Base-by-base conservation (phyloP, 2,888 invertebrate species). In the Drosophila cracens region DNA sequence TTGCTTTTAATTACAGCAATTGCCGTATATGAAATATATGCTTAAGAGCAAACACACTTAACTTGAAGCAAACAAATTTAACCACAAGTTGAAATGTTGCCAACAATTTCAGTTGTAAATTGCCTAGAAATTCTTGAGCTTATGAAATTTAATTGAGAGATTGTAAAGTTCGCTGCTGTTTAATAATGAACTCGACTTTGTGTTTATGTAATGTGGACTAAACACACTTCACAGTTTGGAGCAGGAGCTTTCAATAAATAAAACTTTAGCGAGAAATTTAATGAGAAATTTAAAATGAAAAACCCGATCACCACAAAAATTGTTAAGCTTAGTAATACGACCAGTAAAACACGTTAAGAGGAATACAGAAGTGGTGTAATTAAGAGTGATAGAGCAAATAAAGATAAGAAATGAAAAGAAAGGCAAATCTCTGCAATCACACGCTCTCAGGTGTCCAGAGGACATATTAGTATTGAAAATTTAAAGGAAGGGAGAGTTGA, bases 1-100 rank as follows among this genome's bases (percentile, higher is more conserved):
- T 66, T 67, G 43, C 43, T 67, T 67, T 67, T 53, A 46, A 52
- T 67, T 52, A 49, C 49, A 25, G 43, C 36, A 65, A 65, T 65
- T 65, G 34, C 40, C 40, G 40, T 40, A 18, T 21, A 34, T 52
- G 43, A 46, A 43, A 43, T 53, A 34, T 53, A 7, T 16, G 31
- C 33, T 16, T 33, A 38, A 48, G 38, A 40, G 25, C 38, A 65
- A 65, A 43, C 40, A 57, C 38, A 56, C 11, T 51, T 51, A 29
- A 56, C 46, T 21, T 36, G n/a, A 38, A 34, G 33, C 64, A n/a
- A 64, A 31, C 33, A 27, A 65, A 33, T 33, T 65, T 34, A 66
- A 33, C n/a, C 33, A 43, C 29, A 67, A 66, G 7, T 25, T 46
- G 16, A 29, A 46, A 63, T 34, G 13, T 33, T 27, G 43, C 8